Evolutionary conservation across 2,113 vertebrate genomes (phyloP).

Genomic region (Circaetus gallicus): DNA sequence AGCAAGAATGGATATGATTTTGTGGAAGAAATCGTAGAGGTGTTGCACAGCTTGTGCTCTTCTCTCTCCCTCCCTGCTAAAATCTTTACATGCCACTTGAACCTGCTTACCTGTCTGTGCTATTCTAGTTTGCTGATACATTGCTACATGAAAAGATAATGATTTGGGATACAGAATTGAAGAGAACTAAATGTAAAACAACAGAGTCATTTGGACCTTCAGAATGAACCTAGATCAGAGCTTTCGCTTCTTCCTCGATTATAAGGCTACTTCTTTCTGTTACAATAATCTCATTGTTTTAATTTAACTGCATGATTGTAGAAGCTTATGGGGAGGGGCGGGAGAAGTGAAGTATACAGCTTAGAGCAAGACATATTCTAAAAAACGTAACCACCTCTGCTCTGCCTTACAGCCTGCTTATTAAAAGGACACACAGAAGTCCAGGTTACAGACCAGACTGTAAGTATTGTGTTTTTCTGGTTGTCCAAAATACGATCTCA

Average conservation of each 20-base stretch:
- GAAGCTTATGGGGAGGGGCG: neutral
- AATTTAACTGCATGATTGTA: neutral
- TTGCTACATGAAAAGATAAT: neutral
- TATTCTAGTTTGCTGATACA: neutral
- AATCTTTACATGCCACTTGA: neutral
- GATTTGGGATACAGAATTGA: neutral
- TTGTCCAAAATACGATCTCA: neutral
- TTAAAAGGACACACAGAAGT: slow-evolving; percentile 75
- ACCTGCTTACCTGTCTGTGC: neutral
- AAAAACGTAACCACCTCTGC: neutral
- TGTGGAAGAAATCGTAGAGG: neutral
- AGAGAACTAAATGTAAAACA: neutral
- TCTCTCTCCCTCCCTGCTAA: neutral
- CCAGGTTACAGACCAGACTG: slow-evolving; percentile 77
- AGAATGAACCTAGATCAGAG: neutral
- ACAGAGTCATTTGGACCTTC: neutral
- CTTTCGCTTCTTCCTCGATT: neutral
- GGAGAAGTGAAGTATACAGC: neutral
- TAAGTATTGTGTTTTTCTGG: slow-evolving; percentile 50
- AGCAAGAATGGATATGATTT: neutral
- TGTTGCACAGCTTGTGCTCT: neutral
- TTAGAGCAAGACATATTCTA: neutral
- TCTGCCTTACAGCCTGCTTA: slow-evolving; percentile 72
- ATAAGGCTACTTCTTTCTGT: neutral
- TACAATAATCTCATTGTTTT: neutral